These are phyloP conservation scores for Trissolcus brochymenae DNA, from an alignment of 2,888 invertebrate genomes.

Conservation along the genomic window DNA sequence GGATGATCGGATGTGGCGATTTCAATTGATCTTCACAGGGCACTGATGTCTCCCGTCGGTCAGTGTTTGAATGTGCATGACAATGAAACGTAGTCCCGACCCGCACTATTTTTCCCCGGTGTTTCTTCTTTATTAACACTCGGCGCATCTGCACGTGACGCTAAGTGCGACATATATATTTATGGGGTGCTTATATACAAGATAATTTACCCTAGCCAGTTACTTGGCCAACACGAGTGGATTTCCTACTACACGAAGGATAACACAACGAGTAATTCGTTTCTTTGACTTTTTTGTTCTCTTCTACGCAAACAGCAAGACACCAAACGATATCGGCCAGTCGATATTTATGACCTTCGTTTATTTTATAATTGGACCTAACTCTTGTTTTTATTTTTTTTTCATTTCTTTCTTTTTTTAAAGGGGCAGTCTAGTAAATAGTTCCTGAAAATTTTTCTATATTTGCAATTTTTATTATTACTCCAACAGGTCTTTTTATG, in stretches of 20 bases:
- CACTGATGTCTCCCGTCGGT: background rate
- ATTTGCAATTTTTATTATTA: no score
- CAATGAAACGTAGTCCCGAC: slow-evolving; percentile 5
- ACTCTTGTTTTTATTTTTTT: no score
- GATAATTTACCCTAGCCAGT: slow-evolving; percentile 51
- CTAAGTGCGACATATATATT: slow-evolving; percentile 51
- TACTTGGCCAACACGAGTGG: slow-evolving; percentile 51
- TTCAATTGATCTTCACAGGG: background rate
- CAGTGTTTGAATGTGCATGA: slow-evolving; percentile 20
- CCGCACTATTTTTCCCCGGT: slow-evolving; percentile 43
- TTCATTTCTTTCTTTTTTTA: no score
- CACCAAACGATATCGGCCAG: background rate
- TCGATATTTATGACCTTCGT: slow-evolving; percentile 6
- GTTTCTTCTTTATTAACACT: slow-evolving; percentile 48
- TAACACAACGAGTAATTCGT: slow-evolving; percentile 45
- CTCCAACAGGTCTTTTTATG: no score
- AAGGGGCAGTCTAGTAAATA: no score
- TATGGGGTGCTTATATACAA: slow-evolving; percentile 48
- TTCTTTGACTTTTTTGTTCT: slow-evolving; percentile 13
- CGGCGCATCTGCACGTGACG: slow-evolving; percentile 48
- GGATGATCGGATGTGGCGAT: slow-evolving; percentile 3
- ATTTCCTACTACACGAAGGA: slow-evolving; percentile 39
- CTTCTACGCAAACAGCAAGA: slow-evolving; percentile 48
- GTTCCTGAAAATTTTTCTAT: no score
- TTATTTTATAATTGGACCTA: background rate